A percentile compares a stretch with the other conserved stretches of the same genome.
Conservation (phyloP, 2,888 invertebrate species). For the Polymixis lichenea region DNA sequence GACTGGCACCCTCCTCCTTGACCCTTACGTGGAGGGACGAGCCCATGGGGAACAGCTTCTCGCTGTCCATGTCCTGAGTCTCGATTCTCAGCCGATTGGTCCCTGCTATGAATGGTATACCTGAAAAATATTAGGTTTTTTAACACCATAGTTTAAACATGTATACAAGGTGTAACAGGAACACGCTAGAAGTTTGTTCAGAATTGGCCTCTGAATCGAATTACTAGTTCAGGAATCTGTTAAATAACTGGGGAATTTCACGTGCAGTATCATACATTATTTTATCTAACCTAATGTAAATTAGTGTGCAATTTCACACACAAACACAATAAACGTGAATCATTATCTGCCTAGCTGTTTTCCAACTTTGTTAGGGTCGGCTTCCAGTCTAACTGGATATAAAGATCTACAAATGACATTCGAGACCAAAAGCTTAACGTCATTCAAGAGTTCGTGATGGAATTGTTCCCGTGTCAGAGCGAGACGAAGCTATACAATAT, state of each 20-base stretch:
- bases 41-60: slow-evolving; percentile 53
- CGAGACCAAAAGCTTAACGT: too few species aligned
- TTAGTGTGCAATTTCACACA: not conserved
- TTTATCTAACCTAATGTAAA: too few species aligned
- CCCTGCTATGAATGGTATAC: slow-evolving; percentile 77
- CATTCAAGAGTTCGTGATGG: too few species aligned
- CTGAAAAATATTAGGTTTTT: slow-evolving; percentile 62
- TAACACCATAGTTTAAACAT: not conserved
- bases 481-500: not conserved
- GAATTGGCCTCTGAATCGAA: not conserved
- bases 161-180: not conserved
- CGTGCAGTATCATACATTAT: not conserved
- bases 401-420: too few species aligned
- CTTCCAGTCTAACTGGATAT: too few species aligned
- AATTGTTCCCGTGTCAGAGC: not conserved
- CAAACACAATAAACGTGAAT: not conserved
- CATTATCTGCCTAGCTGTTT: not conserved
- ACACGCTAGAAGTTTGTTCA: not conserved
- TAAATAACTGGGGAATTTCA: not conserved
- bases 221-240: not conserved
- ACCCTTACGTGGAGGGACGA: slow-evolving; percentile 74
- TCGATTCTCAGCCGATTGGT: slow-evolving; percentile 72
- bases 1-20: slow-evolving; percentile 70
- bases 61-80: slow-evolving; percentile 55
- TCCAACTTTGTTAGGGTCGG: too few species aligned